A percentile compares a stretch with the other conserved stretches of the same genome.
Evolutionary conservation across 2,113 vertebrate genomes (phyloP).

Genomic region (Coptodon rendalli): DNA sequence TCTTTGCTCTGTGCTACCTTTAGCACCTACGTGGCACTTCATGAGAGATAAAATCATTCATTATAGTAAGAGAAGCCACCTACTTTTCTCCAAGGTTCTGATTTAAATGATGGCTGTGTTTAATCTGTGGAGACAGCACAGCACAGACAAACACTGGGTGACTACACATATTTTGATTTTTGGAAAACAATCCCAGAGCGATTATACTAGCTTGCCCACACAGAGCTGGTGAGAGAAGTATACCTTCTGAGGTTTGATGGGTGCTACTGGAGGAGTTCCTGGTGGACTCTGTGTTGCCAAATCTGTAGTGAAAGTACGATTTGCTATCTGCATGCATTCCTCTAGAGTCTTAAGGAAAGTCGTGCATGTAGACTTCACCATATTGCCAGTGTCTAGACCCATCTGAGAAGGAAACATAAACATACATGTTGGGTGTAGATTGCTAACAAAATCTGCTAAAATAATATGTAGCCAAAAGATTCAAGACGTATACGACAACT

Average conservation of each 20-base stretch:
- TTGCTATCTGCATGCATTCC: constrained; percentile 97
- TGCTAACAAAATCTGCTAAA: background rate
- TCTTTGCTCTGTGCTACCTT: background rate
- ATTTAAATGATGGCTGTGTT: constrained; percentile 74
- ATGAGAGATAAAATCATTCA: background rate
- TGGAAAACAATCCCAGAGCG: background rate
- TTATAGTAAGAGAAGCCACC: background rate
- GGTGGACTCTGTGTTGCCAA: constrained; percentile 78
- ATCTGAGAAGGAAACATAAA: constrained; percentile 59
- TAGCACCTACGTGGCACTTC: background rate
- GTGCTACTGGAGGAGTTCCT: constrained; percentile 81
- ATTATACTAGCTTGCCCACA: background rate
- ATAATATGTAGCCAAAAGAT: background rate
- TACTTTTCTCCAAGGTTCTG: constrained; percentile 82
- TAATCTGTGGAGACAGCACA: constrained; percentile 71
- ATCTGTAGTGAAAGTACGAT: constrained; percentile 82
- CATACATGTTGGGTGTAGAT: background rate
- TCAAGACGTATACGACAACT: background rate
- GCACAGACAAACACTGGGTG: background rate
- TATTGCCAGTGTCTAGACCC: constrained; percentile 79
- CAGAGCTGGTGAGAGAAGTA: background rate
- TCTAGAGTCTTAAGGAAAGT: constrained; percentile 96
- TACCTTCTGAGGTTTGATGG: constrained; percentile 86
- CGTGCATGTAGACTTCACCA: constrained; percentile 91
- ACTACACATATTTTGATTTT: background rate